phyloP scores from a whole-genome alignment of 53 echinoderm and acorn worm genomes.

The Stichopus horrens region DNA sequence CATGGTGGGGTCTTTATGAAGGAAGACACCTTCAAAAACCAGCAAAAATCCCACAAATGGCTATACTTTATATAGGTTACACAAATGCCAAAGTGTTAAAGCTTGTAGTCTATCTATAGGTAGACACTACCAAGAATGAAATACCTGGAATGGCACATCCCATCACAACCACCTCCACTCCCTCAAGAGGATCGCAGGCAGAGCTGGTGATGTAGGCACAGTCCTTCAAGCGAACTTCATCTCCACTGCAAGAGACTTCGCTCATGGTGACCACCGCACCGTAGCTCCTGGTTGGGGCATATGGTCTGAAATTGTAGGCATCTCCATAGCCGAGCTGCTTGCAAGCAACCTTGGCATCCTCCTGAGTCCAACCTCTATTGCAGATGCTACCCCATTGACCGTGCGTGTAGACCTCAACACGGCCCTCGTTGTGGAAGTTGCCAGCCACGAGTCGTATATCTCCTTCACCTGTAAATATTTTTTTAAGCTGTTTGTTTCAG shows the following conservation, averaged over 20 bases:
- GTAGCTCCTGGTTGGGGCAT: not conserved
- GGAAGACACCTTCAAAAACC: no score
- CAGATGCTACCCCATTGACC: slow-evolving; percentile 26
- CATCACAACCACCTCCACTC: not conserved
- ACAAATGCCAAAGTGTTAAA: no score
- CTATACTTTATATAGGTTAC: no score
- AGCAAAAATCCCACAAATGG: no score
- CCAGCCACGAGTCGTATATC: no score
- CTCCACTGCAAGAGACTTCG: slow-evolving; percentile 44
- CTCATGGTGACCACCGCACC: slow-evolving; percentile 25
- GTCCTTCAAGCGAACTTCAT: not conserved
- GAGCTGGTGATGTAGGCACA: not conserved
- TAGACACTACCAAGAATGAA: no score
- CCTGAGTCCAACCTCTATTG: not conserved
- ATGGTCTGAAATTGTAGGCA: not conserved
- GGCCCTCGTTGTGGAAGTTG: not conserved
- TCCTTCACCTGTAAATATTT: no score
- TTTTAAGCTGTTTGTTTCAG: no score
- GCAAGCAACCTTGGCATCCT: slow-evolving; percentile 11
- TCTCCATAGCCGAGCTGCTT: slow-evolving; percentile 13
- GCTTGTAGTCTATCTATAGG: no score
- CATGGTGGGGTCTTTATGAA: no score
- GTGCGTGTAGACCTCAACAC: slow-evolving; percentile 8
- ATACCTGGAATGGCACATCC: not conserved
- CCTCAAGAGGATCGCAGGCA: not conserved